Evolutionary conservation across 2,797 vertebrate species (phyloP).

Genomic region (Platalea minor): DNA sequence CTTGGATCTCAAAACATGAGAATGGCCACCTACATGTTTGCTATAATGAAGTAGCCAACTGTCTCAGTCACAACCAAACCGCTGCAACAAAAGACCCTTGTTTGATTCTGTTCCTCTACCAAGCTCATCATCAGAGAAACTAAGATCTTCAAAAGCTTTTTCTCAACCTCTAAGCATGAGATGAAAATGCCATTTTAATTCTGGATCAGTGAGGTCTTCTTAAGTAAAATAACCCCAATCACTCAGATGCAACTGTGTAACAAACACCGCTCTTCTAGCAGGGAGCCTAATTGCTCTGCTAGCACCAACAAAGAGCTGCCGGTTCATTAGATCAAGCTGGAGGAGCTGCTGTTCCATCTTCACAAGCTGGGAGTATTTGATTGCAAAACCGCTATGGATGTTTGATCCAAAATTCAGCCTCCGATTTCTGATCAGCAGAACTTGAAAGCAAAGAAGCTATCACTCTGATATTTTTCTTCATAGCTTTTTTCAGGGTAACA

Average conservation of each 20-base stretch:
- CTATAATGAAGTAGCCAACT: constrained; percentile 30
- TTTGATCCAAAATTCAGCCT: constrained; percentile 33
- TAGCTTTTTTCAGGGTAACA: not conserved
- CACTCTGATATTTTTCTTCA: not conserved
- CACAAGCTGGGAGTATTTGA: constrained; percentile 5
- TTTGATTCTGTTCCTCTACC: not conserved
- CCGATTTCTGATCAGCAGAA: constrained; percentile 31
- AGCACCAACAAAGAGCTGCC: constrained; percentile 3
- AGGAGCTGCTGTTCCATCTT: constrained; percentile 9
- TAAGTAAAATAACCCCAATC: constrained; percentile 2
- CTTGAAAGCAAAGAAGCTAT: constrained; percentile 12
- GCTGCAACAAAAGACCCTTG: not conserved
- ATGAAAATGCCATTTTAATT: constrained; percentile 31
- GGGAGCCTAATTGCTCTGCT: constrained; percentile 19
- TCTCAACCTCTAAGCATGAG: not conserved
- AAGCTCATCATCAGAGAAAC: not conserved
- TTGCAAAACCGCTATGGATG: not conserved
- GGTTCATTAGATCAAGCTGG: not conserved
- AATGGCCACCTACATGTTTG: constrained; percentile 26
- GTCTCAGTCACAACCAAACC: not conserved
- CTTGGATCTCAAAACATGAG: constrained; percentile 9
- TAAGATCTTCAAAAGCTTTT: constrained; percentile 14
- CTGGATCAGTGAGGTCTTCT: not conserved
- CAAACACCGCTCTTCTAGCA: not conserved
- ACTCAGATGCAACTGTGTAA: not conserved